Evolutionary conservation across 1,140 invertebrate species (phyloP), one percentile per base, ranked within the genome.

Genomic region (Trypoxylus dichotomus): DNA sequence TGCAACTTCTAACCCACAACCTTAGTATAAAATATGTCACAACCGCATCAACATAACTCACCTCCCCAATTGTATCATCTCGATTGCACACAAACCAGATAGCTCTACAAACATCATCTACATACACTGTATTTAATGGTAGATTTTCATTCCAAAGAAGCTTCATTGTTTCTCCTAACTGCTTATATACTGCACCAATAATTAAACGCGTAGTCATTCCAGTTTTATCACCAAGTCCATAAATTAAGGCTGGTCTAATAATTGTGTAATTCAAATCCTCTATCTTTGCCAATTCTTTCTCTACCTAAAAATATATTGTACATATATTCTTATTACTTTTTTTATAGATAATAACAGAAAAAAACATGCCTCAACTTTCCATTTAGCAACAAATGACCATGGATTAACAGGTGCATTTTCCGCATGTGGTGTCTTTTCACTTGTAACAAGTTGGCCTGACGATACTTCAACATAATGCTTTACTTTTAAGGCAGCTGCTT

Each of bases 151-250:
- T 94, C 95, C 96, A 97, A 29, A 97, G 88, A 60, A 97, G 88
- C 85, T 96, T 96, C 95, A 97, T 96, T 84, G 94, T 95, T 88
- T 97, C 94, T 63, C 91, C 91, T 3, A 96, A 88, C 85, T 96
- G 92, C 82, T 95, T 95, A 86, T 97, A 97, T 79, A 97, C 93
- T 63, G 93, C 93, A 74, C 94, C 95, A 82, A 96, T 92, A 21
- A 97, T 90, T 63, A 97, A 88, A 77, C 95, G 90, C 0, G 95
- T 94, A 82, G 93, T 94, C 76, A 97, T 86, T 77, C 95, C 94
- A 83, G 90, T 91, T 84, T 91, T 91, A 86, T 97, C 96, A 3
- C 94, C 95, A 37, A 91, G 86, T 8, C 96, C 96, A 86, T 97
- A 98, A 0, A 97, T 94, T 80, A 95, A 91, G 15, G 93, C 95